phyloP scores from a whole-genome alignment of 2,113 vertebrate species.

The Gnathonemus longibarbis region DNA sequence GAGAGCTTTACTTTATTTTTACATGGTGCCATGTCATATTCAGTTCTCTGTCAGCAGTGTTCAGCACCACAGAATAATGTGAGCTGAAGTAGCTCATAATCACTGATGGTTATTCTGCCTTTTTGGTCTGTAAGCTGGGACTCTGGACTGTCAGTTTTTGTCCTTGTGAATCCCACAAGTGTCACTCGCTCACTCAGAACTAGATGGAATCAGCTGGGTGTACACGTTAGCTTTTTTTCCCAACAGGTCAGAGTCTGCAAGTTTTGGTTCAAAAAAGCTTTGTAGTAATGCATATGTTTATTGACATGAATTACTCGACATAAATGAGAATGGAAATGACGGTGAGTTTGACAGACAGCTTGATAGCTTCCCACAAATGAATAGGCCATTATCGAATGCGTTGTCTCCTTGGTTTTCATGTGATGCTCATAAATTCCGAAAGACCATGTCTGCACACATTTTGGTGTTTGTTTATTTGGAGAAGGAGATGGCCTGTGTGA shows the following conservation, averaged over 20 bases:
- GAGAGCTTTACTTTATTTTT: conserved; percentile 34
- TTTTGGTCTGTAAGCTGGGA: neutral
- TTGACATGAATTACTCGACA: neutral
- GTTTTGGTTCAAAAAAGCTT: neutral
- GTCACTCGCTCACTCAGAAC: neutral
- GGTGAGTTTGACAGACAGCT: neutral
- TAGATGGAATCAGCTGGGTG: neutral
- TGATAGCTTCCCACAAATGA: neutral
- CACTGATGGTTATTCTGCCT: neutral
- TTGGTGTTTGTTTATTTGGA: neutral
- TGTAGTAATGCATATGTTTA: neutral
- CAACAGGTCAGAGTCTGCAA: neutral
- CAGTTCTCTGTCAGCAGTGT: neutral
- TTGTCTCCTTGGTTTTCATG: neutral
- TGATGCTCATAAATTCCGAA: neutral
- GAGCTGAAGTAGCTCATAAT: neutral
- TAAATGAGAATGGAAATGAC: neutral
- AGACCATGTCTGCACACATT: neutral
- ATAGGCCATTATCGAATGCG: neutral
- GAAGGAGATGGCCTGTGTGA: neutral
- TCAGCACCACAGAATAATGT: neutral
- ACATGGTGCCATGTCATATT: conserved; percentile 37
- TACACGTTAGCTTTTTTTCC: neutral
- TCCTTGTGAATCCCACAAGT: neutral
- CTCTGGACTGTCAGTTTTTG: conserved; percentile 7